Conservation (phyloP, 2,797 vertebrate genomes). For the Pseudochaenichthys georgianus region DNA sequence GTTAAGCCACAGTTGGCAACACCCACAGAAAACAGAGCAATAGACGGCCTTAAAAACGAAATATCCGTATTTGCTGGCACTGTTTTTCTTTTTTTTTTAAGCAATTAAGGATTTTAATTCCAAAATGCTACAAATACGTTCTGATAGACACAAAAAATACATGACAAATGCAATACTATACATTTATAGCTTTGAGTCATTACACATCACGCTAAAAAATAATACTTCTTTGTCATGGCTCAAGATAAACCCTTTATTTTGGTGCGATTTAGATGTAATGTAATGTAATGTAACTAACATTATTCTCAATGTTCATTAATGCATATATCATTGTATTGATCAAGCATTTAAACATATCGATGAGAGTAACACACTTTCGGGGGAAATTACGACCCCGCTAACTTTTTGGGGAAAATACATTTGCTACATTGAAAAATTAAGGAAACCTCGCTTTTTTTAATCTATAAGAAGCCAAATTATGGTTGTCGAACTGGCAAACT, state of each 20-base stretch:
- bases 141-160: not conserved
- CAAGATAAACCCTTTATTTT: not conserved
- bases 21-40: not conserved
- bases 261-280: not conserved
- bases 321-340: not conserved
- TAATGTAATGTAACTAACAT: no score
- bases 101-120: conserved; percentile 34
- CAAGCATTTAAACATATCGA: no score
- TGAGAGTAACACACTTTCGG: no score
- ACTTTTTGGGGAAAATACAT: no score
- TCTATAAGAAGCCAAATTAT: no score
- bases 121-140: conserved; percentile 48
- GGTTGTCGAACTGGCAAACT: no score
- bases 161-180: not conserved
- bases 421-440: no score
- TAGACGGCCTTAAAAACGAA: not conserved
- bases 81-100: not conserved
- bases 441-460: no score
- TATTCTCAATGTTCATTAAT: not conserved
- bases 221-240: not conserved
- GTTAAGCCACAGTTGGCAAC: conserved; percentile 1
- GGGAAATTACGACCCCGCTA: no score
- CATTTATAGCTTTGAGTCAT: not conserved
- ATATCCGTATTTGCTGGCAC: not conserved
- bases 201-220: not conserved